These are phyloP conservation scores for Malurus melanocephalus DNA, from an alignment of 2,113 vertebrate species.

Conservation along the genomic window DNA sequence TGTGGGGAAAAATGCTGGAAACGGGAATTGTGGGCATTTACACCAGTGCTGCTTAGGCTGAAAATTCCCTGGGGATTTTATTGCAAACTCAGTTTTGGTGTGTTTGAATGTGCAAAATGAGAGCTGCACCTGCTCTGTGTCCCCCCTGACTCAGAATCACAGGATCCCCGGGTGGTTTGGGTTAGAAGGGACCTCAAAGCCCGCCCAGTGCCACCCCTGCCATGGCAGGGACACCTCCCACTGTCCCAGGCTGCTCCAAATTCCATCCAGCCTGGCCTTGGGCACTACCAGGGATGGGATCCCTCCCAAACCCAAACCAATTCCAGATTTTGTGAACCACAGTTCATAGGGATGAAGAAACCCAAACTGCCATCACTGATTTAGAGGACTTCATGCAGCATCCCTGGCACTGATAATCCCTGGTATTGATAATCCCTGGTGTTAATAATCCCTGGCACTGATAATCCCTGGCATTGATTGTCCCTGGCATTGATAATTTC, in stretches of 20 bases:
- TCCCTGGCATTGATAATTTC: too few species aligned
- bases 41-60: neutral
- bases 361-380: neutral
- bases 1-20: neutral
- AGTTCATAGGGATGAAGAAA: neutral
- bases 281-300: neutral
- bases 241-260: neutral
- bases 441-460: too few species aligned
- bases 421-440: too few species aligned
- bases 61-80: neutral
- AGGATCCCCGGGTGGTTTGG: neutral
- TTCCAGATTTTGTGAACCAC: neutral
- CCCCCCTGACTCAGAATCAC: neutral
- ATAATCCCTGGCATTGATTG: too few species aligned
- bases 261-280: accelerated
- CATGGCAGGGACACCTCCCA: neutral
- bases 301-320: neutral
- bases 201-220: neutral
- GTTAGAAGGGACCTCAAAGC: neutral
- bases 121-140: neutral
- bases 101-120: neutral
- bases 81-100: neutral
- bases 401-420: neutral
- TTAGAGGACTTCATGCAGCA: neutral
- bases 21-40: too few species aligned